These are phyloP conservation scores for Rutilus rutilus DNA, from an alignment of 2,113 vertebrate species.

Conservation along the genomic window DNA sequence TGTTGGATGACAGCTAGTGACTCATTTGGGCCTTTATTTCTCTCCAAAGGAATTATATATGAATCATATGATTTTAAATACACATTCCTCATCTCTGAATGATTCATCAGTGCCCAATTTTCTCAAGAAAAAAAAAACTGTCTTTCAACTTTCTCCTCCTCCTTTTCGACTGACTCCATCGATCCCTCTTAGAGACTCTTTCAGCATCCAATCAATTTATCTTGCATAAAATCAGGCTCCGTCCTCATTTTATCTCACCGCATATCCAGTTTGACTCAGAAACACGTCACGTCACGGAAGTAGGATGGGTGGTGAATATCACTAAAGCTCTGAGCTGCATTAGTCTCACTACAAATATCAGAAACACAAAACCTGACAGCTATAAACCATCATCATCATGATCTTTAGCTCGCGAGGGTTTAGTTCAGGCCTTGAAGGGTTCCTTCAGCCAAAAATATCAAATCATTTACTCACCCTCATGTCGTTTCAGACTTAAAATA, in stretches of 20 bases:
- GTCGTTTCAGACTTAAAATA: not conserved
- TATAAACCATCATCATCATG: not conserved
- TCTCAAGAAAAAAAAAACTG: not conserved
- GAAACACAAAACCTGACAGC: not conserved
- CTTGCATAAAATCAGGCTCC: not conserved
- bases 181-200: not conserved
- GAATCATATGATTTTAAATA: not conserved
- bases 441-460: not conserved
- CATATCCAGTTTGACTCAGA: not conserved
- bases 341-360: not conserved
- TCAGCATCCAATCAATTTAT: not conserved
- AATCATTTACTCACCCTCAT: not conserved
- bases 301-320: not conserved
- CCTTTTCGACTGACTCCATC: not conserved
- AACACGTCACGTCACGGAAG: conserved; percentile 2
- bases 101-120: not conserved
- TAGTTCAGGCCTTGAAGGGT: not conserved
- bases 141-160: not conserved
- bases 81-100: not conserved
- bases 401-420: not conserved
- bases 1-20: not conserved
- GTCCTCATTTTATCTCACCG: not conserved
- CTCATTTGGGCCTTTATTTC: not conserved
- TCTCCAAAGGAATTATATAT: not conserved
- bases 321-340: not conserved